Evolutionary conservation across 2,888 invertebrate species (phyloP), one percentile per base, ranked within the genome.

Genomic region (Dorcus parallelipipedus): DNA sequence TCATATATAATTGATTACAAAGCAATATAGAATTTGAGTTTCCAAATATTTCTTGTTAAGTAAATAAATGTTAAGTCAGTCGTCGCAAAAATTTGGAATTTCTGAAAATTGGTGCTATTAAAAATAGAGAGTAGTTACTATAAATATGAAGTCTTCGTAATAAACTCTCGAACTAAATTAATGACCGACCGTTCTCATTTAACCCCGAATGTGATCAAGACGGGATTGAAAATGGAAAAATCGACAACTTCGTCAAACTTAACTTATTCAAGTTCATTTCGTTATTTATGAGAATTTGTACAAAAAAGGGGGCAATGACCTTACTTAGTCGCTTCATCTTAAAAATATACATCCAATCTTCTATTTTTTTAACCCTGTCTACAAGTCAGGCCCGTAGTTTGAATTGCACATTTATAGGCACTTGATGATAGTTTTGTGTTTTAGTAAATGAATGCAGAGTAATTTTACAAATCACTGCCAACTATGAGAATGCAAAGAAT

Each of bases 371-470:
- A 73, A 73, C 73, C 75, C 74, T 75, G 75, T 75, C 73, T 72
- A 73, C 72, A 70, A 76, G 77, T 76, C 77, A 78, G 77, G 78
- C 77, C 78, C 77, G 70, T 69, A 62, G 61, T 63, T 17, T 73
- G 69, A 78, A 78, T 78, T 78, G 78, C 78, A 78, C 77, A 73
- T 74, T 71, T 69, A 57, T 76, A 78, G 78, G 78, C 78, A 78
- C 78, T 78, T 78, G 68, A 26, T 51, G 41, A 54, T 45, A 38
- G 52, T 52, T 56, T 73, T 74, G 73, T 74, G 73, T 71, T 71
- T 67, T 33, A 58, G 48, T 48, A 38, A 43, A 17, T 10, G 42
- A 52, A 51, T 51, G 26, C 26, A 45, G 9, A 45, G 45, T 45
- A 41, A 20, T 20, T 23, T 20, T 45, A 45, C 23, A 45, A 45